Conservation (phyloP, 2,113 vertebrate genomes). For the Carassius auratus region DNA sequence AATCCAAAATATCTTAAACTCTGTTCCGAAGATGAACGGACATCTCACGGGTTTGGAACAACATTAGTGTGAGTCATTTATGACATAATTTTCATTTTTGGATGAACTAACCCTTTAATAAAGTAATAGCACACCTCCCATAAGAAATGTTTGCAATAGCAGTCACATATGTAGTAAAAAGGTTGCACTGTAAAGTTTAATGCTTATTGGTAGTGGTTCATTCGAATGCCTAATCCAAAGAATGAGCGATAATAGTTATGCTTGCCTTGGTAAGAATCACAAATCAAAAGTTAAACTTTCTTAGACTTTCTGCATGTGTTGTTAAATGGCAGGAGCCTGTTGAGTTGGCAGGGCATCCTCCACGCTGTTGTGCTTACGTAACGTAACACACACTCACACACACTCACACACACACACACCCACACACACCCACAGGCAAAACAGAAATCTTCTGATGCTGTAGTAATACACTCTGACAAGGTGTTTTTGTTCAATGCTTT, state of each 20-base stretch:
- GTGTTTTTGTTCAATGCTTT: background rate
- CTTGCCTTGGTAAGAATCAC: background rate
- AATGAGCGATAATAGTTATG: background rate
- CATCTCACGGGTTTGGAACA: no score
- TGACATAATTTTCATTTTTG: no score
- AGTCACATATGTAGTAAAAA: background rate
- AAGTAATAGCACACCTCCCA: background rate
- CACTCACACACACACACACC: background rate
- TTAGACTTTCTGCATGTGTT: background rate
- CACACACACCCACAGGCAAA: background rate
- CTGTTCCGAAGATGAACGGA: no score
- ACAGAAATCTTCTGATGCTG: slow-evolving; percentile 16
- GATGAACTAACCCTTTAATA: no score
- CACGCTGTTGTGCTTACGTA: slow-evolving; percentile 21
- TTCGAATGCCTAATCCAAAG: background rate
- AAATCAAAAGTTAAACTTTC: background rate
- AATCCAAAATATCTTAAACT: no score
- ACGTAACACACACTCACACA: background rate
- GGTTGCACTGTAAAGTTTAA: background rate
- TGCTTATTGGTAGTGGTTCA: background rate
- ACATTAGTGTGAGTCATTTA: no score
- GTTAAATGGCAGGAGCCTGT: slow-evolving; percentile 7
- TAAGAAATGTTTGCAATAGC: background rate
- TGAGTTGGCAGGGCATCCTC: slow-evolving; percentile 26
- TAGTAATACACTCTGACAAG: slow-evolving; percentile 14